phyloP scores from a whole-genome alignment of 2,888 invertebrate species.

The Chloroclysta siterata region DNA sequence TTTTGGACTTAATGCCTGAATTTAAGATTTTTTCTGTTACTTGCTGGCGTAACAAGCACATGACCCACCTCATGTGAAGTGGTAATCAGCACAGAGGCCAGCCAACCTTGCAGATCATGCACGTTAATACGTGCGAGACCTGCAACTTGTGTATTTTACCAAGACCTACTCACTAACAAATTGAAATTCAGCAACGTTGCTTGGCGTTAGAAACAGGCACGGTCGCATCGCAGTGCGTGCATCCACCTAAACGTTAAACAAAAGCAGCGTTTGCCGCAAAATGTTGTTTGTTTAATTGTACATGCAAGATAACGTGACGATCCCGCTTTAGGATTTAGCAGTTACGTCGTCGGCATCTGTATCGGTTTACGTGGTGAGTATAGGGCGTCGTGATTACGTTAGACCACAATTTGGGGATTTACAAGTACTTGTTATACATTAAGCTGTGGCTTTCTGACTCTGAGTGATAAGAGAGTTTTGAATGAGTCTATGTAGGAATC shows the following conservation, averaged over 20 bases:
- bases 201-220: too few species aligned
- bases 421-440: background rate
- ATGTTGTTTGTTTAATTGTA: conserved; percentile 80
- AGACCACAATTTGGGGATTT: conserved; percentile 11
- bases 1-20: too few species aligned
- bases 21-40: too few species aligned
- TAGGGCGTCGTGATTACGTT: conserved; percentile 24
- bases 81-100: too few species aligned
- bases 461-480: conserved; percentile 10
- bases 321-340: conserved; percentile 53
- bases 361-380: conserved; percentile 46
- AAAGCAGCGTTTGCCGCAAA: conserved; percentile 72
- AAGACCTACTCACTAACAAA: too few species aligned
- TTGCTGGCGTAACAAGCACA: too few species aligned
- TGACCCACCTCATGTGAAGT: too few species aligned
- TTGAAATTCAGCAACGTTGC: too few species aligned
- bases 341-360: conserved; percentile 56
- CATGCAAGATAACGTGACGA: conserved; percentile 74
- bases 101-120: too few species aligned
- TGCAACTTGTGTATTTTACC: too few species aligned
- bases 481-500: background rate
- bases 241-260: conserved; percentile 76
- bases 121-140: too few species aligned
- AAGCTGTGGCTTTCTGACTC: conserved; percentile 8
- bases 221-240: conserved; percentile 46